Evolutionary conservation across 2,888 invertebrate species (phyloP), one percentile per base, ranked within the genome.

Genomic region (Mythimna albipuncta): DNA sequence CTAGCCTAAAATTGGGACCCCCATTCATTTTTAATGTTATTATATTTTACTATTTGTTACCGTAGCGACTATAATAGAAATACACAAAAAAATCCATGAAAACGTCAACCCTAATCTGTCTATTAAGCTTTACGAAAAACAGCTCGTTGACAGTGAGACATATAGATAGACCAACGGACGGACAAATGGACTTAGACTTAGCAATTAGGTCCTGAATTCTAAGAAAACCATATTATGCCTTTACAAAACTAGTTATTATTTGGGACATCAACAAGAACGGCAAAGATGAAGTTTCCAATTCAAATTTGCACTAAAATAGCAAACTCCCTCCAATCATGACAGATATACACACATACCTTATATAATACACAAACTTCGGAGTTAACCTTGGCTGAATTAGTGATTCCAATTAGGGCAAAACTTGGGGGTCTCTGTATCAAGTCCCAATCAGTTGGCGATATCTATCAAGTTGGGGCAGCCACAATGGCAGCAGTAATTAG

Each of bases 341-440:
- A 62, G 38, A 71, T 38, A 35, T 64, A 61, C 16, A 52, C 54
- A 61, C 38, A 52, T 21, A 72, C 19, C 41, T 50, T 66, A 55
- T 26, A 64, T 69, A 59, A 62, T 75, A 74, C 47, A 74, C 41
- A 32, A 47, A 59, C 50, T 67, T 21, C 11, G 41, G n/a, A n/a
- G 13, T n/a, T 67, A 66, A 84, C 81, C 70, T 75, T 81, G 84
- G 10, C 19, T 58, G 54, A 75, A 77, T 74, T 76, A 47, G 75
- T 70, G 69, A 72, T 67, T 74, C 82, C 83, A 86, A 86, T 84
- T 86, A 84, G 64, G 10, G 71, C 66, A 38, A 41, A 81, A 66
- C 62, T 81, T 80, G 38, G 35, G 47, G 67, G 55, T 64, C 61
- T 65, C 64, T 67, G 78, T 79, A 77, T 75, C 82, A 84, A 84